Percentiles rank a stretch among this genome's conserved stretches.
phyloP scores from a whole-genome alignment of 2,888 invertebrate species.

The Pyrrhia umbra region DNA sequence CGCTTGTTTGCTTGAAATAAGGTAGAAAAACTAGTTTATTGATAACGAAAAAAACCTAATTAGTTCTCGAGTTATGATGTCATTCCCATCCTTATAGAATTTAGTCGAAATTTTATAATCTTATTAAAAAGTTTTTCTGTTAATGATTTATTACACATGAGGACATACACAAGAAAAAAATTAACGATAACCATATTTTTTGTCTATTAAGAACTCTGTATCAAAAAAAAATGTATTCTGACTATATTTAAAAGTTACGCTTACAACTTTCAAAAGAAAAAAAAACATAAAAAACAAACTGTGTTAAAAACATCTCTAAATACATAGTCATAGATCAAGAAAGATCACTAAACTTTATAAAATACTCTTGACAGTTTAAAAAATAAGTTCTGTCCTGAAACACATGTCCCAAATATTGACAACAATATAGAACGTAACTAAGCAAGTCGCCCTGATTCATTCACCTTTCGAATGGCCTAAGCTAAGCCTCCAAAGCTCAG shows the following conservation, averaged over 20 bases:
- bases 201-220: not conserved
- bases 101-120: not conserved
- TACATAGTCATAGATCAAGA: not conserved
- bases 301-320: not conserved
- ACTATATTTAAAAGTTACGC: not conserved
- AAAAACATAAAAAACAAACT: not conserved
- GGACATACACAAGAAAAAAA: not conserved
- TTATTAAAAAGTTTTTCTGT: not conserved
- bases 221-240: not conserved
- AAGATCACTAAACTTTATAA: too few relatives aligned
- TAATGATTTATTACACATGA: not conserved
- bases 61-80: slow-evolving; percentile 33
- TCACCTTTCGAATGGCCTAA: slow-evolving; percentile 72
- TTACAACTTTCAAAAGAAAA: not conserved
- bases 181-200: not conserved
- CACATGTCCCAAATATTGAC: slow-evolving; percentile 60
- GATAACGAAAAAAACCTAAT: slow-evolving; percentile 18
- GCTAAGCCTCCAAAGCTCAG: slow-evolving; percentile 66
- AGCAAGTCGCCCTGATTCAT: slow-evolving; percentile 69
- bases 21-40: slow-evolving; percentile 30
- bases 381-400: slow-evolving; percentile 12
- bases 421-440: slow-evolving; percentile 56
- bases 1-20: slow-evolving; percentile 40
- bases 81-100: not conserved
- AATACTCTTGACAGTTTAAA: not conserved